Base-by-base conservation (phyloP, 2,797 vertebrate species). In the Cryptoblepharus egeriae region DNA sequence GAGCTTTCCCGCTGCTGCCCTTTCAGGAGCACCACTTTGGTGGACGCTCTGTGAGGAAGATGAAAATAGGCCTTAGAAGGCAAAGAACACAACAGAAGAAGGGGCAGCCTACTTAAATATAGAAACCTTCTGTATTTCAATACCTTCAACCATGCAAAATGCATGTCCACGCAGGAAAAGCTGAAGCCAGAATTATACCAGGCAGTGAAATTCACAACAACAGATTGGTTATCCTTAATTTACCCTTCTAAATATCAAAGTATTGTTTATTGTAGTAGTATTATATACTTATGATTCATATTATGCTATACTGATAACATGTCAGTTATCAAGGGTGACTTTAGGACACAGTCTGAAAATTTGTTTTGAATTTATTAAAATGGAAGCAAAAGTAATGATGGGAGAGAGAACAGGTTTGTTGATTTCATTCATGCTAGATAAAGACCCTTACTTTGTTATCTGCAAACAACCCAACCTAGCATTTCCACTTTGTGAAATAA, bases 211-310 rank as follows among this genome's bases (percentile, higher is more conserved):
- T 86, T 81, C 49, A 87, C 52, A 79, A 75, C 1, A 89, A 88
- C 77, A 73, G 77, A 81, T 86, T 79, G 81, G 26, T 45, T 83
- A 70, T 78, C 87, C 87, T 89, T 91, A 91, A 91, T 86, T 83
- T 61, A 84, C 49, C 78, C 77, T 80, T 86, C 69, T 91, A 89
- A 91, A 84, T 86, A 73, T 58, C 74, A 45, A 68, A 87, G 76
- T 24, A 73, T 81, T 84, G 76, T 89, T 88, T 82, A 77, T 65
- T 73, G 73, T 77, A 35, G 75, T 61, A 86, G 16, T 84, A 88
- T 87, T 61, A 84, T 61, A 84, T 78, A 76, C 80, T 79, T 84
- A 72, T 55, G 76, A 67, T 30, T 82, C 0, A 1, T 24, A 69
- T 79, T 74, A 52, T 80, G 77, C 80, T 86, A 68, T 87, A 87